These are phyloP conservation scores for Nomada goodeniana DNA, from an alignment of 2,888 invertebrate genomes.

Conservation along the genomic window DNA sequence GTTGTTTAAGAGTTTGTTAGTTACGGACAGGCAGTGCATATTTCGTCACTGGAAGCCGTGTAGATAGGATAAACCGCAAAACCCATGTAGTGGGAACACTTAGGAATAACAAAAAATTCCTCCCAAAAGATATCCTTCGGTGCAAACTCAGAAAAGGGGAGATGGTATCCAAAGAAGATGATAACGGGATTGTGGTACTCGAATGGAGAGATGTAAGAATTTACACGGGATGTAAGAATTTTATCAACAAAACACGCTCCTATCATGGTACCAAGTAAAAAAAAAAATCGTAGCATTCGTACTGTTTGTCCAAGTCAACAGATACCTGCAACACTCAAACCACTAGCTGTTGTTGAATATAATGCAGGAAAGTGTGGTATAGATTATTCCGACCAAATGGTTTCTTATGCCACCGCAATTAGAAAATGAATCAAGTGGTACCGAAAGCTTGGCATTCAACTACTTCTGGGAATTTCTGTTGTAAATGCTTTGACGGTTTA, in stretches of 20 bases:
- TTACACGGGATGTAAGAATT: slow-evolving; percentile 74
- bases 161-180: too few relatives aligned
- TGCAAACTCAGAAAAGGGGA: too few relatives aligned
- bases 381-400: slow-evolving; percentile 45
- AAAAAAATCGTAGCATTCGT: slow-evolving; percentile 41
- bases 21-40: too few relatives aligned
- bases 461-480: slow-evolving; percentile 37
- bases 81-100: too few relatives aligned
- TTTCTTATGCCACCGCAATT: slow-evolving; percentile 44
- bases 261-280: slow-evolving; percentile 55
- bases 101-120: too few relatives aligned
- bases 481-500: slow-evolving; percentile 43
- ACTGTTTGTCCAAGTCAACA: slow-evolving; percentile 38
- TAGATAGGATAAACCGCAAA: too few relatives aligned
- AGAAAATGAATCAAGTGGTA: slow-evolving; percentile 45
- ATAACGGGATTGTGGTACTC: too few relatives aligned
- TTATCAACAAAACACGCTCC: slow-evolving; percentile 65
- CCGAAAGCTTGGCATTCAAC: slow-evolving; percentile 43
- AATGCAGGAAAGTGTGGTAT: slow-evolving; percentile 42
- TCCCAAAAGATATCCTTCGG: too few relatives aligned
- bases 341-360: slow-evolving; percentile 35
- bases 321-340: slow-evolving; percentile 38
- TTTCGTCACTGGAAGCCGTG: too few relatives aligned
- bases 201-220: too few relatives aligned
- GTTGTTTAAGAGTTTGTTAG: too few relatives aligned